phyloP scores from a whole-genome alignment of 2,113 vertebrate genomes.

The Capra hircus region DNA sequence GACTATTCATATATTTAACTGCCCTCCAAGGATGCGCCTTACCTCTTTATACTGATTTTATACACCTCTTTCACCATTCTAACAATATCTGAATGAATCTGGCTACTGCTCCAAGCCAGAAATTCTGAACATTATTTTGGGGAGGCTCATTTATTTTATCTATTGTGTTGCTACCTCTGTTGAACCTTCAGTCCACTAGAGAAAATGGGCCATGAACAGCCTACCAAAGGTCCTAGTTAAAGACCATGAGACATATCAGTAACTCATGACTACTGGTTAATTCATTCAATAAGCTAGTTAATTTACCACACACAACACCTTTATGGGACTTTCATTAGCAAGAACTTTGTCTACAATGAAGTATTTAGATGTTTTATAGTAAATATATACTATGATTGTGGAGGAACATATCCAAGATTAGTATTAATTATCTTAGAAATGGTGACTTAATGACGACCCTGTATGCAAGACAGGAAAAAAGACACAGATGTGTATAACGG shows the following conservation, averaged over 20 bases:
- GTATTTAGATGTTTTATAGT: background rate
- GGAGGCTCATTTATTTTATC: background rate
- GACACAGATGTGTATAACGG: no score
- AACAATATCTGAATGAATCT: conserved; percentile 17
- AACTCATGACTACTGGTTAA: background rate
- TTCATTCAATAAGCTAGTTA: conserved; percentile 14
- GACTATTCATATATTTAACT: background rate
- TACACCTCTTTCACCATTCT: background rate
- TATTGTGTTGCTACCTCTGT: background rate
- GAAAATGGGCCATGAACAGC: background rate
- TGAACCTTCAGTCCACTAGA: background rate
- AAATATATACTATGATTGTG: background rate
- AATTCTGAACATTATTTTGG: background rate
- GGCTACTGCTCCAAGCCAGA: background rate
- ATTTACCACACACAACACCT: background rate
- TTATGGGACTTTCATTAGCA: background rate
- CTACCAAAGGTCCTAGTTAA: background rate
- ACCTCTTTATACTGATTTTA: background rate
- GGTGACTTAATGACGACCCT: background rate
- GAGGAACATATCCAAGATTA: background rate
- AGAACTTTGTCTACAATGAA: background rate
- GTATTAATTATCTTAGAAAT: conserved; percentile 1
- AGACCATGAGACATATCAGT: background rate
- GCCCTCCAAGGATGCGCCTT: background rate
- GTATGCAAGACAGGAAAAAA: no score